A percentile compares a stretch with the other conserved stretches of the same genome.
phyloP scores from a whole-genome alignment of 2,888 invertebrate species.

The Toxonevra muliebris region DNA sequence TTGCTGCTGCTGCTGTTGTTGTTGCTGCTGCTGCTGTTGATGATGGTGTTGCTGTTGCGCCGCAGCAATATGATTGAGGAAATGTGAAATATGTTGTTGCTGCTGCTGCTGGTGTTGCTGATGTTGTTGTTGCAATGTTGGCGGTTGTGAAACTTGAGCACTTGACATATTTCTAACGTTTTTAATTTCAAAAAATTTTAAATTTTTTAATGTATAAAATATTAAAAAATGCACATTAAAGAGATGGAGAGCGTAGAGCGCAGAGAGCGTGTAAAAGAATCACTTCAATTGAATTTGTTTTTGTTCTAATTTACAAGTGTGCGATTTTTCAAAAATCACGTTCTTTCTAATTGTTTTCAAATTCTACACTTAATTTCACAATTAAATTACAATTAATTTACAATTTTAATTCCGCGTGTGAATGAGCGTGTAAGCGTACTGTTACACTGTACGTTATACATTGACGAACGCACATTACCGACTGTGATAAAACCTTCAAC shows the following conservation, averaged over 20 bases:
- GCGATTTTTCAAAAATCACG: background rate
- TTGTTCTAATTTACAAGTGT: slow-evolving; percentile 9
- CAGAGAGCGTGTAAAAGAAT: background rate
- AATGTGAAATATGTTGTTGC: slow-evolving; percentile 57
- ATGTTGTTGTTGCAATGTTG: slow-evolving; percentile 43
- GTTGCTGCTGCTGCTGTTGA: slow-evolving; percentile 44
- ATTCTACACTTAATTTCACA: background rate
- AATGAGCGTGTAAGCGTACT: background rate
- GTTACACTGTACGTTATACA: slow-evolving; percentile 37
- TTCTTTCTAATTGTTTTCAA: background rate
- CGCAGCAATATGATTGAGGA: slow-evolving; percentile 58
- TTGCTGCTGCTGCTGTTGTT: slow-evolving; percentile 43
- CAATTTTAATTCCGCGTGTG: no score
- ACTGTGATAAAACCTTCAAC: slow-evolving; percentile 52
- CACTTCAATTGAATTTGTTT: background rate
- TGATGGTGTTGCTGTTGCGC: slow-evolving; percentile 50
- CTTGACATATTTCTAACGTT: slow-evolving; percentile 59
- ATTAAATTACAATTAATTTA: background rate
- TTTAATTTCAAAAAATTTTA: slow-evolving; percentile 19
- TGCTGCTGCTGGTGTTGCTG: slow-evolving; percentile 44
- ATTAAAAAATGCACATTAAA: no score
- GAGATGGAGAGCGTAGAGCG: no score
- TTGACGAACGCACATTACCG: slow-evolving; percentile 56
- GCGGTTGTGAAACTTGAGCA: slow-evolving; percentile 63
- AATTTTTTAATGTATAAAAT: background rate